A percentile compares a stretch with the other conserved stretches of the same genome.
Evolutionary conservation across 1,140 invertebrate species (phyloP).

Genomic region (Octopus bimaculoides): DNA sequence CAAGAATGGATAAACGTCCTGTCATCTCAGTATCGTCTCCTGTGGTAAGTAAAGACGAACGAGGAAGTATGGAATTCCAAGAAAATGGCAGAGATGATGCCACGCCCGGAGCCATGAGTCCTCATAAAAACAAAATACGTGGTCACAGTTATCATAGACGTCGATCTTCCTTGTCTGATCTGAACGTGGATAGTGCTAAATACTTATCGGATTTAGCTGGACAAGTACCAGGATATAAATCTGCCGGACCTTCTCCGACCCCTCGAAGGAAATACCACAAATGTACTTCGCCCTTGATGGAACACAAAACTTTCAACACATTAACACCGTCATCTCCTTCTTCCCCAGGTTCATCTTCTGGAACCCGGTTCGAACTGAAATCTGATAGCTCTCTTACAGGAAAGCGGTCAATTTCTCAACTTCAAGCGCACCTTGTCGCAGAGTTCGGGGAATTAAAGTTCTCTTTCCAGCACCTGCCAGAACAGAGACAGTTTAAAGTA

Average conservation of each 20-base stretch:
- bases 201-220: constrained; percentile 6
- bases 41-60: neutral
- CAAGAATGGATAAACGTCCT: neutral
- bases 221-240: constrained; percentile 4
- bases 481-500: constrained; percentile 43
- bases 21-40: neutral
- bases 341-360: constrained; percentile 24
- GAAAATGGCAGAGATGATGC: neutral
- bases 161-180: constrained; percentile 5
- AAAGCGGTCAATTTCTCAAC: constrained; percentile 10
- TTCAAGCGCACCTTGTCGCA: constrained; percentile 20
- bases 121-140: constrained; percentile 4
- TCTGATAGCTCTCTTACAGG: constrained; percentile 15
- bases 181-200: neutral
- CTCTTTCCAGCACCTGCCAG: constrained; percentile 46
- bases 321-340: constrained; percentile 15
- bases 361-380: neutral
- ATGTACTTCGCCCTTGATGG: neutral
- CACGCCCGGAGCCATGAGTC: neutral
- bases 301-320: neutral
- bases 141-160: constrained; percentile 9
- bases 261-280: neutral
- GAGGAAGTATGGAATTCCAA: neutral
- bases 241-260: neutral
- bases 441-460: constrained; percentile 51